Evolutionary conservation across 2,113 vertebrate species (phyloP), one percentile per base, ranked within the genome.

Genomic region (Entosphenus tridentatus): DNA sequence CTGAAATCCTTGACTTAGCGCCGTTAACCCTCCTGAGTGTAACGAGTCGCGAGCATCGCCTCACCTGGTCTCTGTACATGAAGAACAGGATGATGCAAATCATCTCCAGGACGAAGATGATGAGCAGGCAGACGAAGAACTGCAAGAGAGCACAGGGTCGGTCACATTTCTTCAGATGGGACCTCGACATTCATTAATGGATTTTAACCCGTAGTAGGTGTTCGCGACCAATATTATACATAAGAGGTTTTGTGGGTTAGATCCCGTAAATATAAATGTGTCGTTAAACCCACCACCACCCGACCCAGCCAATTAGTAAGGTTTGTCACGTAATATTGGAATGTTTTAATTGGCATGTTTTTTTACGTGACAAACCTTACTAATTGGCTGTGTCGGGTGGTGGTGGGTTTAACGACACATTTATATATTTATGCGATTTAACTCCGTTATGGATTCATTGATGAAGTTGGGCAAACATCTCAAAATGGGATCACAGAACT

Each of bases 111-210:
- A 96, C 81, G 77, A 97, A 84, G 78, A 95, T 85, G 74, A 95
- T 81, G 75, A 97, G 82, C 73, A 97, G 82, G 76, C 89, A 75
- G 78, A 95, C 81, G 75, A 96, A 97, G 83, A 97, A 95, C 92
- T 97, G 84, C 72, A 77, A 79, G 74, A 79, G 71, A 81, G 72
- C 75, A 73, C 72, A 67, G 13, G 69, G 56, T 12, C n/a, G 21
- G 6, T 39, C 39, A 39, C 39, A 39, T 39, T 39, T 39, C 4
- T 39, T 39, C 39, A 39, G 6, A 5, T 5, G 39, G 39, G 21
- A 21, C 21, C 21, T 39, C 4, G 6, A 39, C 39, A 7, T 39
- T 5, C 4, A 39, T 39, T 39, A 1, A 7, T 39, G 39, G 39
- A 39, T 39, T 39, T 39, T 39, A 39, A 39, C 39, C 6, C 39